phyloP scores from a whole-genome alignment of 2,888 invertebrate genomes.

The Oligia fasciuncula region DNA sequence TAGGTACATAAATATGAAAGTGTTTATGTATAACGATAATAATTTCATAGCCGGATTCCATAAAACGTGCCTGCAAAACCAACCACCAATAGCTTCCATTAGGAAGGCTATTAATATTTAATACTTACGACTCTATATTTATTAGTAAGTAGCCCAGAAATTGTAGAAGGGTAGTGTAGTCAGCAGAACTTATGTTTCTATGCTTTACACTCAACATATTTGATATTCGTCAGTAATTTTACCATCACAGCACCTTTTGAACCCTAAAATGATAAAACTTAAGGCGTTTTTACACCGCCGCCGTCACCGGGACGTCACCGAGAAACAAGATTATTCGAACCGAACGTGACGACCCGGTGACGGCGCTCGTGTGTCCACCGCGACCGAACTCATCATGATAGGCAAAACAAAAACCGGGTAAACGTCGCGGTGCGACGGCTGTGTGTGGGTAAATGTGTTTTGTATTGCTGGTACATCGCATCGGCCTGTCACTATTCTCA shows the following conservation, averaged over 20 bases:
- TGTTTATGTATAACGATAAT: neutral
- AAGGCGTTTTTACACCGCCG: neutral
- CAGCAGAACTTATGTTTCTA: neutral
- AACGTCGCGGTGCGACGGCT: neutral
- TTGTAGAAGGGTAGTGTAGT: neutral
- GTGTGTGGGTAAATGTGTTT: neutral
- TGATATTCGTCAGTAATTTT: neutral
- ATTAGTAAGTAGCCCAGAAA: neutral
- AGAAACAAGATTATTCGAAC: neutral
- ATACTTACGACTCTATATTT: neutral
- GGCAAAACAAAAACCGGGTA: neutral
- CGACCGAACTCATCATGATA: neutral
- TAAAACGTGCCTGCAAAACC: slow-evolving; percentile 18
- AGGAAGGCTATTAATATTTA: slow-evolving; percentile 11
- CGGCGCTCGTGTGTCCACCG: neutral
- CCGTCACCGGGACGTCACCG: neutral
- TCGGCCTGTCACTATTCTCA: neutral
- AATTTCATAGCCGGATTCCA: slow-evolving; percentile 16
- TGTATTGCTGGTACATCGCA: neutral
- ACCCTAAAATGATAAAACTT: neutral
- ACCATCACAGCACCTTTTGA: neutral
- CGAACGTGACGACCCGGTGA: neutral
- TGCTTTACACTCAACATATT: neutral
- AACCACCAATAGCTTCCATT: slow-evolving; percentile 9
- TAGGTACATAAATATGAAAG: neutral